Percentiles rank a stretch among this genome's conserved stretches.
Evolutionary conservation across 2,797 vertebrate species (phyloP).

Genomic region (Oryzias sinensis): DNA sequence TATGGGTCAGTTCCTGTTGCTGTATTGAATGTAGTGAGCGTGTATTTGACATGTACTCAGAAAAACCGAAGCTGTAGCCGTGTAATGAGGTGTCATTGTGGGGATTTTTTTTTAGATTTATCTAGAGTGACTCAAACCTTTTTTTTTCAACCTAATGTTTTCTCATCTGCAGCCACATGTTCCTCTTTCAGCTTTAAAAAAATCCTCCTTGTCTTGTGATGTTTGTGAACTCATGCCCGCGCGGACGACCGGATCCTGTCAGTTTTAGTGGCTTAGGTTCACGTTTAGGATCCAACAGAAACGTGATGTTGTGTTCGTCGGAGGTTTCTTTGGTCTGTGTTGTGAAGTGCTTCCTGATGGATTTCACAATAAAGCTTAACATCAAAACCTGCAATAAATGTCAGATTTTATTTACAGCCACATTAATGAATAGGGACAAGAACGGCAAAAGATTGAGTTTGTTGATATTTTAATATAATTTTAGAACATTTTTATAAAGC

Average conservation of each 20-base stretch:
- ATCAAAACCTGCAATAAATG: conserved; percentile 64
- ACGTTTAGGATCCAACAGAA: conserved; percentile 32
- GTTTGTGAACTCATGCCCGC: conserved; percentile 56
- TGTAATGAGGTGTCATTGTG: conserved; percentile 48
- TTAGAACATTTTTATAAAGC: conserved; percentile 49
- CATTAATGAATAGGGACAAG: background rate
- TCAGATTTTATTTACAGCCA: background rate
- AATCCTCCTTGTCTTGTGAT: conserved; percentile 55
- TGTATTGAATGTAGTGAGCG: conserved; percentile 44
- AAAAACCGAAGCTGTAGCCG: conserved; percentile 36
- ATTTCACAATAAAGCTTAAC: conserved; percentile 49
- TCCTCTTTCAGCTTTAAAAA: conserved; percentile 14
- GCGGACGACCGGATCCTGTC: conserved; percentile 33
- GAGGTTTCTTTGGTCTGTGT: conserved; percentile 60
- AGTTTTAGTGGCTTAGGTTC: conserved; percentile 41
- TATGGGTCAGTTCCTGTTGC: conserved; percentile 37
- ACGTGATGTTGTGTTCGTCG: conserved; percentile 57
- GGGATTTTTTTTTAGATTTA: background rate
- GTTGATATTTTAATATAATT: too few species aligned
- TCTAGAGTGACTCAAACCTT: background rate
- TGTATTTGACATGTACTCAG: conserved; percentile 34
- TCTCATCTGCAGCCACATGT: conserved; percentile 6
- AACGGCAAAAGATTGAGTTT: background rate
- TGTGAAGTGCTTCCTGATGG: conserved; percentile 63
- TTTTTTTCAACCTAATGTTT: conserved; percentile 22